Percentiles rank a stretch among this genome's conserved stretches.
Conservation (phyloP, 2,113 vertebrate species). For the Corydoras maculifer region DNA sequence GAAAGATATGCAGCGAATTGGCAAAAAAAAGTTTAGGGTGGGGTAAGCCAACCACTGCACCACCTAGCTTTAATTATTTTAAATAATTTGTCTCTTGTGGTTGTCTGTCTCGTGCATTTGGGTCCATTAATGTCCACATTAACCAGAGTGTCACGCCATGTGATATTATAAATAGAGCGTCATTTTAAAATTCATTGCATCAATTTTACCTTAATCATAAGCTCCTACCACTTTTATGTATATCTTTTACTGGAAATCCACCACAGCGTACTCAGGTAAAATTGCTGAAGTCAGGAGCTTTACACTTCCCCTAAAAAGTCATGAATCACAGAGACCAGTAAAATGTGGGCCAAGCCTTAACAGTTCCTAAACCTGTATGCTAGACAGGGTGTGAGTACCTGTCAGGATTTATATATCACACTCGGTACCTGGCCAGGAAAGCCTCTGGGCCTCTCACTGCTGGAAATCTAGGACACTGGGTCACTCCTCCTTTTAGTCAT, state of each 20-base stretch:
- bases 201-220: no score
- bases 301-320: background rate
- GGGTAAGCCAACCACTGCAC: no score
- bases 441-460: background rate
- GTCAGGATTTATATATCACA: background rate
- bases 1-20: no score
- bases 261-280: background rate
- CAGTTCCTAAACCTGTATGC: background rate
- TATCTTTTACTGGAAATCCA: background rate
- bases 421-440: background rate
- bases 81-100: no score
- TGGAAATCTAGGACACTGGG: background rate
- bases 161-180: no score
- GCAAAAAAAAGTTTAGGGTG: no score
- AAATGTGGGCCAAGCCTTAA: background rate
- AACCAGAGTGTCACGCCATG: no score
- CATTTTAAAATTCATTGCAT: no score
- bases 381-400: background rate
- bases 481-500: background rate
- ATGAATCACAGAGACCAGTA: background rate
- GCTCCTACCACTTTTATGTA: background rate
- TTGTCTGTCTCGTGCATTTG: no score
- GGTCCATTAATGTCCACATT: no score
- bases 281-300: background rate
- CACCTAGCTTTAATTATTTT: no score